Percentiles rank a stretch among this genome's conserved stretches.
phyloP scores from a whole-genome alignment of 2,888 invertebrate species.

The Choreutis nemorana region DNA sequence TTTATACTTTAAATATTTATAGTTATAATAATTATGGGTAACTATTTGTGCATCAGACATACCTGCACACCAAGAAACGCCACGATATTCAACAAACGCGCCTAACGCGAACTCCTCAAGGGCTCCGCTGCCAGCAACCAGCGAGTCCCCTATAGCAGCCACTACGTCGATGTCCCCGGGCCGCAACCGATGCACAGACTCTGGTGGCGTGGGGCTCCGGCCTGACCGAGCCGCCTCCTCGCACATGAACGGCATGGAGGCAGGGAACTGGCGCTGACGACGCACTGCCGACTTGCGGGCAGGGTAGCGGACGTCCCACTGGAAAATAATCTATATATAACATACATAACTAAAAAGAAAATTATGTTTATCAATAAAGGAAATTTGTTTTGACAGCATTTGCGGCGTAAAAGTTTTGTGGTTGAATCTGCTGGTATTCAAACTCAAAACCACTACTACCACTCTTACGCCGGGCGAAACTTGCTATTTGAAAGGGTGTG shows the following conservation, averaged over 20 bases:
- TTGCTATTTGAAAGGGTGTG: too few relatives aligned
- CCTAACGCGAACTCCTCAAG: conserved; percentile 76
- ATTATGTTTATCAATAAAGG: too few relatives aligned
- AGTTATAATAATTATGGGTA: too few relatives aligned
- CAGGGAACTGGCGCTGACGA: conserved; percentile 55
- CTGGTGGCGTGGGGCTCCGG: conserved; percentile 51
- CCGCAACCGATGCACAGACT: conserved; percentile 72
- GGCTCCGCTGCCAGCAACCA: conserved; percentile 78
- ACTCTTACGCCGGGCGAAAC: too few relatives aligned
- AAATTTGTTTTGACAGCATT: too few relatives aligned
- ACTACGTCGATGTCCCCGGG: conserved; percentile 76
- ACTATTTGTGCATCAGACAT: too few relatives aligned
- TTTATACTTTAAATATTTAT: too few relatives aligned
- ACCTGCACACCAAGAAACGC: conserved; percentile 79
- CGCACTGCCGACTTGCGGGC: conserved; percentile 47
- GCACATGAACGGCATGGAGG: conserved; percentile 68
- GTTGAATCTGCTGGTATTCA: too few relatives aligned
- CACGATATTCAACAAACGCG: conserved; percentile 76
- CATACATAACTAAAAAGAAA: too few relatives aligned
- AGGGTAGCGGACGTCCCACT: conserved; percentile 57
- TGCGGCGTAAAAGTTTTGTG: too few relatives aligned
- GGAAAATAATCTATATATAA: conserved; percentile 14
- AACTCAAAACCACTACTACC: too few relatives aligned
- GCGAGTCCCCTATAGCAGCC: conserved; percentile 76
- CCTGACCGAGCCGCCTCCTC: conserved; percentile 41